Conservation (phyloP, 2,113 vertebrate genomes). For the Antennarius striatus region DNA sequence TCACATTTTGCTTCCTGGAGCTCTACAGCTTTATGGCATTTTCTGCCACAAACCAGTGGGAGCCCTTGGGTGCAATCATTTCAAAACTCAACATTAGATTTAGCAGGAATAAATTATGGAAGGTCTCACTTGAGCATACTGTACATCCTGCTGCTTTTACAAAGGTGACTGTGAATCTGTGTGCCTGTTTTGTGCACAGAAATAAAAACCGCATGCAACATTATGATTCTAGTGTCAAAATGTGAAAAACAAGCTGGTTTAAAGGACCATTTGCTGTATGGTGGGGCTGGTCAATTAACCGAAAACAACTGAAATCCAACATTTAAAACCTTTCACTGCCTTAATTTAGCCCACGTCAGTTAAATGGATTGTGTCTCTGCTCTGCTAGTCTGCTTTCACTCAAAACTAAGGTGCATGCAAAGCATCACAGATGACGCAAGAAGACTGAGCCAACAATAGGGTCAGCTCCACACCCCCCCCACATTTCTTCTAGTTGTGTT, state of each 20-base stretch:
- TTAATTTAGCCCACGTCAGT: too few species aligned
- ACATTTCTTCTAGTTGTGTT: too few species aligned
- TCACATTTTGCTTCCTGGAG: constrained; percentile 22
- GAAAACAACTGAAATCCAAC: too few species aligned
- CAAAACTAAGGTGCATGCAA: too few species aligned
- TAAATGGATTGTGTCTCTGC: too few species aligned
- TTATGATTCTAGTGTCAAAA: not conserved
- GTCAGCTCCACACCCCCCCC: too few species aligned
- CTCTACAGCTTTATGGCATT: constrained; percentile 21
- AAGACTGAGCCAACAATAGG: too few species aligned
- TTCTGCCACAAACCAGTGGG: constrained; percentile 3
- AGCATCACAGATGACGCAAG: too few species aligned
- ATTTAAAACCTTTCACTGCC: too few species aligned
- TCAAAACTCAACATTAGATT: constrained; percentile 11
- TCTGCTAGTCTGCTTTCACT: too few species aligned
- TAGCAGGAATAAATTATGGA: constrained; percentile 17
- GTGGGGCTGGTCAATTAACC: too few species aligned
- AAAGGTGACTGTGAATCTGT: not conserved
- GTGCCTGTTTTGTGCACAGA: not conserved
- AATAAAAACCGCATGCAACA: not conserved
- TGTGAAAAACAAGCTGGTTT: not conserved
- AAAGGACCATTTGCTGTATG: not conserved
- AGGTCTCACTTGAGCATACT: constrained; percentile 20
- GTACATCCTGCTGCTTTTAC: constrained; percentile 3
- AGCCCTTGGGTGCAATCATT: constrained; percentile 21